Evolutionary conservation across 2,888 invertebrate species (phyloP), one percentile per base, ranked within the genome.

Genomic region (Drosophila borealis): DNA sequence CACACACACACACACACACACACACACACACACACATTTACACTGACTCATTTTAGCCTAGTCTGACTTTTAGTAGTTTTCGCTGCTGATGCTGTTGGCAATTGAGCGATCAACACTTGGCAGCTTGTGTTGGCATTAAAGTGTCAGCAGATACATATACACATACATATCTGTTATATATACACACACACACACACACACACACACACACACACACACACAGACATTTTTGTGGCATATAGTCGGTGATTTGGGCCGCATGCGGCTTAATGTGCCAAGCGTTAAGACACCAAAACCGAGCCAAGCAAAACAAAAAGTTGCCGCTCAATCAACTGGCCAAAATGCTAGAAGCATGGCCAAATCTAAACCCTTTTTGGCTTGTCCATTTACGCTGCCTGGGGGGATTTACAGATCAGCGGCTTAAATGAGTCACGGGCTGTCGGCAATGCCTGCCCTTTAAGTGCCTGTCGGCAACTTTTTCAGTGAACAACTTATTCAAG

Each of bases 101-200:
- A 78, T 77, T 68, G 77, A 86, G 74, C 79, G 81, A 86, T 83
- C 84, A 86, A 81, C 84, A 81, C 81, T 83, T 81, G 86, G 79
- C 86, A 82, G 74, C 77, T 82, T 85, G 76, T 69, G 79, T 66
- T 74, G 81, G 80, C 80, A 83, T 77, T 81, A 81, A 83, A 83
- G 84, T 83, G 84, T 81, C 79, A 79, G 77, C 81, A 81, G 64
- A 83, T 65, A 79, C 63, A 51, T 34, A 34, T 8, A 50, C 25
- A 4, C 36, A 36, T 34, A 17, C n/a, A 21, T 29, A 50, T 14
- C 4, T 44, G 21, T 34, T n/a, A 34, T n/a, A 25, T 13, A 81
- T 70, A 76, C 59, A 53, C n/a, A 29, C 3, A 41, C n/a, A 3
- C 19, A 14, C 9, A n/a, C 2, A 49, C 17, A 33, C 41, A 53